These are phyloP conservation scores for Melanotaenia trifasciata DNA, from an alignment of 2,797 vertebrate genomes.

Conservation along the genomic window DNA sequence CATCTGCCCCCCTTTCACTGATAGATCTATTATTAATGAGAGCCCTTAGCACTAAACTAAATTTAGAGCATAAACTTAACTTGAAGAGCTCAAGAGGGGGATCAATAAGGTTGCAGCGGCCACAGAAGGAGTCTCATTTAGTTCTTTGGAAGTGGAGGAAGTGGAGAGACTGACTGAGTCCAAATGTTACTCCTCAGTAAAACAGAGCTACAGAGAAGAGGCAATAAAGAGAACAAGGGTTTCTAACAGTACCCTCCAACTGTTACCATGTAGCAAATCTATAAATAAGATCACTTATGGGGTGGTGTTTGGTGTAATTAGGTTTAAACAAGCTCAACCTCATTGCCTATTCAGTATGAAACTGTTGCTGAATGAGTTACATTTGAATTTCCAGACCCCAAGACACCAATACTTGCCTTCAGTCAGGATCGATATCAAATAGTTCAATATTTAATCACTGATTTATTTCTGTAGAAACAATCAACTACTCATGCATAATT, in stretches of 20 bases:
- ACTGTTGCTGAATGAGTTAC: conserved; percentile 58
- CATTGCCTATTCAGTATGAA: conserved; percentile 65
- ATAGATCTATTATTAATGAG: conserved; percentile 86
- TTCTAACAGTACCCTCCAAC: conserved; percentile 62
- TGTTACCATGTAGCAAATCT: conserved; percentile 71
- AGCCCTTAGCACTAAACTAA: conserved; percentile 80
- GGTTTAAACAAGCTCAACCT: conserved; percentile 65
- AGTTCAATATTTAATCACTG: conserved; percentile 59
- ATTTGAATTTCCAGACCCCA: conserved; percentile 50
- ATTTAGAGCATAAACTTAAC: conserved; percentile 81
- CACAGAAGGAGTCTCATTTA: conserved; percentile 71
- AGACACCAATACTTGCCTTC: conserved; percentile 56
- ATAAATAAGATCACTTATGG: conserved; percentile 66
- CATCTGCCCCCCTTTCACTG: conserved; percentile 38
- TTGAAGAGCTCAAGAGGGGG: conserved; percentile 59
- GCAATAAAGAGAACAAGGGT: conserved; percentile 53
- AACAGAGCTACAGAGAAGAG: conserved; percentile 32
- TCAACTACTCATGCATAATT: conserved; percentile 40
- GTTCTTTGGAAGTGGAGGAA: conserved; percentile 64
- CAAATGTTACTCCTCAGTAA: conserved; percentile 58
- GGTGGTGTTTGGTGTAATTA: conserved; percentile 71
- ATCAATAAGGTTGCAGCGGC: conserved; percentile 71
- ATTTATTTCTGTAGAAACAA: conserved; percentile 51
- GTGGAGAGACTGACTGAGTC: conserved; percentile 58
- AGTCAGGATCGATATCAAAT: conserved; percentile 33